phyloP scores from a whole-genome alignment of 2,888 invertebrate species.

The Adela reaumurella region DNA sequence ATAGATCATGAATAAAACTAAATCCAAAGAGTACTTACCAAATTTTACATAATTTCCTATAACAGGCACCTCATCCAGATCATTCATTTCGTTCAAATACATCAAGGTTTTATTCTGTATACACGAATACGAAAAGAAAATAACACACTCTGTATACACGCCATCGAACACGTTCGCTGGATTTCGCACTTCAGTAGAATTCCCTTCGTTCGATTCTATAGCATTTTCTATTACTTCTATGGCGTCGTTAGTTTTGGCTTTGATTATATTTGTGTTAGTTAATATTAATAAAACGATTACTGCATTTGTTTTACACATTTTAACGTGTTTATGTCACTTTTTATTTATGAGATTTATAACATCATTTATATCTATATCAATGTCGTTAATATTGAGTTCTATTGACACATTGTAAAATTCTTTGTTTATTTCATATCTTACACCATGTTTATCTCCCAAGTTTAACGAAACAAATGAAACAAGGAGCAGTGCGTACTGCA shows the following conservation, averaged over 20 bases:
- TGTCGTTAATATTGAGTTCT: no score
- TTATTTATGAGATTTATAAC: no score
- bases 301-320: no score
- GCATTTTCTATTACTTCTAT: not conserved
- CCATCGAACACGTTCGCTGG: constrained; percentile 39
- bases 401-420: no score
- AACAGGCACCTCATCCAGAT: constrained; percentile 50
- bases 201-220: constrained; percentile 12
- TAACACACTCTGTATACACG: constrained; percentile 53
- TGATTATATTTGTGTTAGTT: no score
- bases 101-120: constrained; percentile 54
- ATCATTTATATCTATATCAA: no score
- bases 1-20: no score
- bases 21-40: constrained; percentile 34
- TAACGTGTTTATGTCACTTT: no score
- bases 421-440: no score
- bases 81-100: constrained; percentile 52
- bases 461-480: constrained; percentile 27
- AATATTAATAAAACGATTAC: no score
- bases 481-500: constrained; percentile 16
- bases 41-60: constrained; percentile 54
- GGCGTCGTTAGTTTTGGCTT: no score
- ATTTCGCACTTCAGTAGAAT: constrained; percentile 11
- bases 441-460: not conserved
- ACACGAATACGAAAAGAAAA: constrained; percentile 54